Base-by-base conservation (phyloP, 53 echinoderm and acorn worm species). In the Antedon mediterranea region DNA sequence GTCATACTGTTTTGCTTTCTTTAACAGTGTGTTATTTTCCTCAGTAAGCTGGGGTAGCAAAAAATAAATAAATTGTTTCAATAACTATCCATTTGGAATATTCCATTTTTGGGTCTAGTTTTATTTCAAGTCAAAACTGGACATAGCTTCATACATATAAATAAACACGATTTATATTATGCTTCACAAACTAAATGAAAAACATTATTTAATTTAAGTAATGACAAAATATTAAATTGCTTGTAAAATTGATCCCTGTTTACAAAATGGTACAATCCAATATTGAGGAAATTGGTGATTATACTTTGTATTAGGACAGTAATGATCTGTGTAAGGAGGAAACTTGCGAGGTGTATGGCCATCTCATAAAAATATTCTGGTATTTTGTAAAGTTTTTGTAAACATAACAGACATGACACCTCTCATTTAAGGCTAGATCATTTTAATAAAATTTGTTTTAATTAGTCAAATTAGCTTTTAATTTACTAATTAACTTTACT, bases 1-100 rank as follows among this genome's bases (percentile, higher is more conserved):
- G 77, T 91, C 89, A 33, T 83, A 83, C 76, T 89, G 80, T 15
- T 86, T 72, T 73, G 80, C 79, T 80, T 84, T 74, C 81, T 94
- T 82, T 29, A 85, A 75, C 42, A 91, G 33, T 28, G 85, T 80
- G 72, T 85, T 86, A 74, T 88, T 91, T 76, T 94, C 90, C 74
- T 87, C 89, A 83, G 85, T 84, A 72, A 94, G 79, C 94, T 94
- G n/a, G 32, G 33, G 43, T 80, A 3, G 71, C n/a, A 29, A 30
- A 31, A 78, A 77, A 14, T 3, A 34, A 37, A 42, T 33, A 37
- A 33, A 4, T 41, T 41, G 41, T n/a, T 73, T 73, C 23, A 13
- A 2, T 30, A 29, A 73, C 11, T 8, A 29, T 13, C 29, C 5
- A 31, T 28, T 15, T 31, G 74, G 32, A 28, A 29, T 31, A 31